These are phyloP conservation scores for Prenolepis imparis DNA, from an alignment of 2,888 invertebrate species.

Conservation along the genomic window DNA sequence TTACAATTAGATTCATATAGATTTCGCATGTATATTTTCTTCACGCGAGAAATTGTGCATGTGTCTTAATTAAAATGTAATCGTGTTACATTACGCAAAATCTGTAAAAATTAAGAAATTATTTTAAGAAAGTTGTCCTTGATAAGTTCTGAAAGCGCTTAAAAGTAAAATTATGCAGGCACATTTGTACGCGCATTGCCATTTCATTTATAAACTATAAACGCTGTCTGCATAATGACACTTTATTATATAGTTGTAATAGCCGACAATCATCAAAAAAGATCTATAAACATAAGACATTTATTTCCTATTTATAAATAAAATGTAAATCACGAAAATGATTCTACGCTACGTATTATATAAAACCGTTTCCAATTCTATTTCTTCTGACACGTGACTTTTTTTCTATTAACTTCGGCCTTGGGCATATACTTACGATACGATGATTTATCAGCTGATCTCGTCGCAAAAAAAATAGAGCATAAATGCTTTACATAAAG, in stretches of 20 bases:
- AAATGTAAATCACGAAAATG: slow-evolving; percentile 20
- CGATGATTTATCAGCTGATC: neutral
- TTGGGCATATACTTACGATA: neutral
- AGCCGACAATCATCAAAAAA: neutral
- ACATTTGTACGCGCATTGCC: neutral
- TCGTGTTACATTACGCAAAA: slow-evolving; percentile 20
- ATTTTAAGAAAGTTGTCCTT: slow-evolving; percentile 8
- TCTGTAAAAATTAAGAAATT: slow-evolving; percentile 41
- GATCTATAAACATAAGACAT: slow-evolving; percentile 7
- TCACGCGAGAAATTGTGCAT: slow-evolving; percentile 39
- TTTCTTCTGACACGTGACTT: neutral
- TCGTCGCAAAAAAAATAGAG: neutral
- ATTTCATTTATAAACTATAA: neutral
- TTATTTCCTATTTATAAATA: slow-evolving; percentile 36
- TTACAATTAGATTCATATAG: slow-evolving; percentile 41
- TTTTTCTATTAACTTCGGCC: neutral
- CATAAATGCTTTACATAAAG: neutral
- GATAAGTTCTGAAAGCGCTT: neutral
- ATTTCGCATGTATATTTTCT: neutral
- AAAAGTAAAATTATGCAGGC: neutral
- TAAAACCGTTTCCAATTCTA: slow-evolving; percentile 15
- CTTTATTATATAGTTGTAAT: slow-evolving; percentile 24
- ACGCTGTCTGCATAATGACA: neutral
- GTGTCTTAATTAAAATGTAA: slow-evolving; percentile 27
- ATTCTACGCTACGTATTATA: neutral